Base-by-base conservation (phyloP, 2,113 vertebrate genomes). In the Sus scrofa region DNA sequence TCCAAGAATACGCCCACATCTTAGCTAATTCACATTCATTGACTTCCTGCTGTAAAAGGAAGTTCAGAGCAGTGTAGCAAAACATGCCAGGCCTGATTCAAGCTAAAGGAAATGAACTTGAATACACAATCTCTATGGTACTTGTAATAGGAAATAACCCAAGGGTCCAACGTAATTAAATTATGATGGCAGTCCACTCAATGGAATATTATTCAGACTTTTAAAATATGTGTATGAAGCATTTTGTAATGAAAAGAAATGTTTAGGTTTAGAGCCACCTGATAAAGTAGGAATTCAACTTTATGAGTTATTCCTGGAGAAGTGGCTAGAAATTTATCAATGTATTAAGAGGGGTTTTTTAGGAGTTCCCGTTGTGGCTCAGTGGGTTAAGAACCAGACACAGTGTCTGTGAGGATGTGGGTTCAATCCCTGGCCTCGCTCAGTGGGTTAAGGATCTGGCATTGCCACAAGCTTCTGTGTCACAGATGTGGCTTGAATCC, bases 21-120 rank as follows among this genome's bases (percentile, higher is more conserved):
- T 26, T 18, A 68, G 65, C 56, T 52, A 62, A 78, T 67, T 85
- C 26, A 30, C 20, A 54, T n/a, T 78, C 52, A 24, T 18, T 70
- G 73, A 52, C 86, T 97, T 95, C 93, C 67, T 88, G 86, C 24
- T 86, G 8, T 27, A 32, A 15, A 85, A 56, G 65, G 44, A 91
- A 85, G 75, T n/a, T 85, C 75, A 81, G 77, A 74, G 81, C n/a
- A 65, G 22, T 24, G 5, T 6, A 44, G 16, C 16, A 19, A 65
- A 94, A 54, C 63, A 44, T 24, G 20, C 24, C 34, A 75, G 65
- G 50, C 86, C 79, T 65, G 73, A 83, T 68, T 84, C 89, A 77
- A 39, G 19, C 37, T 52, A 60, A 50, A 70, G 44, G 52, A 92
- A 85, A 74, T 34, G 27, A 89, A 16, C 52, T n/a, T 52, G 30